Evolutionary conservation across 2,113 vertebrate genomes (phyloP), one percentile per base, ranked within the genome.

Genomic region (Cygnus buccinator): DNA sequence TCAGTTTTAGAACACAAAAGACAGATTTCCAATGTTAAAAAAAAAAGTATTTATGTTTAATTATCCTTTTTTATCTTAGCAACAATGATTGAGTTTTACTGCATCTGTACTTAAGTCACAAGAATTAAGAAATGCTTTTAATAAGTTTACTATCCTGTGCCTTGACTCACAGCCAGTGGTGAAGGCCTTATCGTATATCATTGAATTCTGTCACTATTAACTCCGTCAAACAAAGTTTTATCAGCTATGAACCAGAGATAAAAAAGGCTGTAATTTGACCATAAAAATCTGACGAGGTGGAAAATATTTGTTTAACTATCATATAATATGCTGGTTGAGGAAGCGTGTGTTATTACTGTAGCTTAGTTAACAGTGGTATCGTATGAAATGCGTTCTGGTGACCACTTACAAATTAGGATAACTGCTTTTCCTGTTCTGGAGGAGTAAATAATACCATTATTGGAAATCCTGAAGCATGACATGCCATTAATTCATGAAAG

Each of bases 301-400:
- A 74, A 89, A 63, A 75, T 81, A 71, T 29, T 89, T 94, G 63
- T 52, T 90, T 63, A 63, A 50, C 57, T 78, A 25, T 86, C 28
- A 17, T 39, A 33, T 63, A 90, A 41, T 6, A 35, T 0, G 1
- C 44, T 57, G 41, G 46, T 41, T 58, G 65, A 68, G 66, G 61
- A 91, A 94, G 55, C 13, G 16, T 19, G 65, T 5, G 5, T 54
- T 76, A 21, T 39, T 83, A 5, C n/a, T 3, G 4, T 18, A 78
- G 35, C 54, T 85, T 4, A 0, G 58, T 84, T 87, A 72, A 66
- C 62, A 31, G 0, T 37, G 74, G 33, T 37, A 23, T 2, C 0
- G 0, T 11, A 48, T 65, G 89, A 81, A 93, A 50, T 41, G 31
- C 25, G 62, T 68, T 41, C 66, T 65, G 44, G 23, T 29, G 66